A percentile compares a stretch with the other conserved stretches of the same genome.
phyloP scores from a whole-genome alignment of 2,113 vertebrate species.

The Megaceryle torquata region DNA sequence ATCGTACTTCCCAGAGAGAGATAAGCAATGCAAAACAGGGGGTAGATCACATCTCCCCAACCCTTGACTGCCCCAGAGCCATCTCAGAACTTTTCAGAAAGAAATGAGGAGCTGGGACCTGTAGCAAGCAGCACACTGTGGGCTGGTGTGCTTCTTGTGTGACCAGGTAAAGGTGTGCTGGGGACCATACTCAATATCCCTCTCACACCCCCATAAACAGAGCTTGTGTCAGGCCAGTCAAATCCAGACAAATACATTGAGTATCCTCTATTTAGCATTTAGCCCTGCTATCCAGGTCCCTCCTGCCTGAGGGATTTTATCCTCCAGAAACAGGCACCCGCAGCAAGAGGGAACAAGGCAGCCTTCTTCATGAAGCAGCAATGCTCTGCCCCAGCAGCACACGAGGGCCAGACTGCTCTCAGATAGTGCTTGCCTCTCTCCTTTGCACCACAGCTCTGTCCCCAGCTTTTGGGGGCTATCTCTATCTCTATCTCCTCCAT shows the following conservation, averaged over 20 bases:
- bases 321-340: not conserved
- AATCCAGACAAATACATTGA: not conserved
- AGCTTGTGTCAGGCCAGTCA: not conserved
- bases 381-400: not conserved
- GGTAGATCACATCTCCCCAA: rapidly evolving
- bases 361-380: not conserved
- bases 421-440: not conserved
- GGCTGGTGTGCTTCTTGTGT: rapidly evolving
- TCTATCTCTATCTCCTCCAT: not conserved
- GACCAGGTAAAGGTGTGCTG: not conserved
- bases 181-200: not conserved
- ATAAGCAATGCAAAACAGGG: rapidly evolving
- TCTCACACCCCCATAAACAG: not conserved
- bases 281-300: not conserved
- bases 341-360: not conserved
- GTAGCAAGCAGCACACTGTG: rapidly evolving
- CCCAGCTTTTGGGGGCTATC: not conserved
- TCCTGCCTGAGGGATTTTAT: not conserved
- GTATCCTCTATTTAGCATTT: not conserved
- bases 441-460: not conserved
- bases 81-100: not conserved
- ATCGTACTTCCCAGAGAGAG: not conserved
- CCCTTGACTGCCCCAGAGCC: not conserved
- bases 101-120: not conserved
- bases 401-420: not conserved